phyloP scores from a whole-genome alignment of 2,888 invertebrate genomes.

The Suillia variegata region DNA sequence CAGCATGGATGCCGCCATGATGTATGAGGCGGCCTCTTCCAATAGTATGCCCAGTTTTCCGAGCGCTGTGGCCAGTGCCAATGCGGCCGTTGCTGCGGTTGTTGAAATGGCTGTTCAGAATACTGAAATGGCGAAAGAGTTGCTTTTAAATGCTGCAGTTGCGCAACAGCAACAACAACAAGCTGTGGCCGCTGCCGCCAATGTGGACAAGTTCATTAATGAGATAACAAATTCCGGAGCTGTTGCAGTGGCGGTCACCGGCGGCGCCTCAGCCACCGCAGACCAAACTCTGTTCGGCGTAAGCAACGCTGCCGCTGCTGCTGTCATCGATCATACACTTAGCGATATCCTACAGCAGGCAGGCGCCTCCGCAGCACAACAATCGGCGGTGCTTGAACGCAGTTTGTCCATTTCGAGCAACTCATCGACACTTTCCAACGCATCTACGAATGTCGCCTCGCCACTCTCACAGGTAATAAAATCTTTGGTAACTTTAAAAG shows the following conservation, averaged over 20 bases:
- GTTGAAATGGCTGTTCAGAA: slow-evolving; percentile 64
- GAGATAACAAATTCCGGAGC: slow-evolving; percentile 50
- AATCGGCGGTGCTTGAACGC: slow-evolving; percentile 55
- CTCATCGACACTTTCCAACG: slow-evolving; percentile 47
- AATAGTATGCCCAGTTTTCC: slow-evolving; percentile 54
- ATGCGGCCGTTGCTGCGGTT: slow-evolving; percentile 48
- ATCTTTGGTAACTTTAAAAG: too few species aligned
- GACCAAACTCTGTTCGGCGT: slow-evolving; percentile 41
- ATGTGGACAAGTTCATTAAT: slow-evolving; percentile 58
- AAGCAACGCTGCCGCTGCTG: slow-evolving; percentile 36
- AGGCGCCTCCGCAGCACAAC: slow-evolving; percentile 27
- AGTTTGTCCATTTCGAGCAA: slow-evolving; percentile 58
- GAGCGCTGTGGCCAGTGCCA: slow-evolving; percentile 42
- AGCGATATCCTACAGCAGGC: slow-evolving; percentile 50
- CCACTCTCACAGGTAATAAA: too few species aligned
- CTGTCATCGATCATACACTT: slow-evolving; percentile 52
- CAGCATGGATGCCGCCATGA: slow-evolving; percentile 52
- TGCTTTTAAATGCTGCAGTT: slow-evolving; percentile 54
- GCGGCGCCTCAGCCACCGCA: slow-evolving; percentile 34
- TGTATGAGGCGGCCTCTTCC: slow-evolving; percentile 53
- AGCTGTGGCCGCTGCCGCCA: slow-evolving; percentile 59
- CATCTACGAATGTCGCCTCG: slow-evolving; percentile 31
- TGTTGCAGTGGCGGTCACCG: slow-evolving; percentile 40
- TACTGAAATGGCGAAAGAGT: slow-evolving; percentile 64
- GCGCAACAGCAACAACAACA: slow-evolving; percentile 65